These are phyloP conservation scores for Gymnodraco acuticeps DNA, from an alignment of 2,797 vertebrate species.

Conservation along the genomic window DNA sequence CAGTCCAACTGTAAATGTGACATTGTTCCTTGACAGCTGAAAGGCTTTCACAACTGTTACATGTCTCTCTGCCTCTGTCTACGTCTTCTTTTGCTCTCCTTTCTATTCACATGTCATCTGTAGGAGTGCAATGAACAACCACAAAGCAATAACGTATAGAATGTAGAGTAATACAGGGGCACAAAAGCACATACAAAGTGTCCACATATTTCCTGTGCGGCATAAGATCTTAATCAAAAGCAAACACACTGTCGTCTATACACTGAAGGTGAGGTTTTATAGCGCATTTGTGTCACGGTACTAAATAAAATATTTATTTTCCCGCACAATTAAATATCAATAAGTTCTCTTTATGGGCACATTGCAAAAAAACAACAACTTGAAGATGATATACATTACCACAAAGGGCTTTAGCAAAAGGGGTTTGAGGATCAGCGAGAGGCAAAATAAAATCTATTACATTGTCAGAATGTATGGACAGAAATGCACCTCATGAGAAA, in stretches of 20 bases:
- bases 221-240: slow-evolving; percentile 16
- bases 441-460: slow-evolving; percentile 25
- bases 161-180: background rate
- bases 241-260: background rate
- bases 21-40: slow-evolving; percentile 45
- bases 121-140: slow-evolving; percentile 31
- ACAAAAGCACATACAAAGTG: background rate
- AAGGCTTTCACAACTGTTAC: slow-evolving; percentile 28
- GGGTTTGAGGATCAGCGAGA: background rate
- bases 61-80: slow-evolving; percentile 10
- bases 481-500: slow-evolving; percentile 16
- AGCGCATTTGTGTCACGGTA: background rate
- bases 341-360: slow-evolving; percentile 25
- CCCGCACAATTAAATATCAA: slow-evolving; percentile 33
- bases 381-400: no score
- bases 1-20: slow-evolving; percentile 40
- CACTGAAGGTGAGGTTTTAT: slow-evolving; percentile 26
- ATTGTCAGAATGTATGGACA: slow-evolving; percentile 33
- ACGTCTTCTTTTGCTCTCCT: slow-evolving; percentile 18
- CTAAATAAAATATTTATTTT: slow-evolving; percentile 25
- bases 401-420: background rate
- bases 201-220: background rate
- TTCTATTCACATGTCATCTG: slow-evolving; percentile 9
- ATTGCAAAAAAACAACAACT: no score
- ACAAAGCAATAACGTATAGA: slow-evolving; percentile 22